These are phyloP conservation scores for Coremacera marginata DNA, from an alignment of 2,888 invertebrate genomes.

Conservation along the genomic window DNA sequence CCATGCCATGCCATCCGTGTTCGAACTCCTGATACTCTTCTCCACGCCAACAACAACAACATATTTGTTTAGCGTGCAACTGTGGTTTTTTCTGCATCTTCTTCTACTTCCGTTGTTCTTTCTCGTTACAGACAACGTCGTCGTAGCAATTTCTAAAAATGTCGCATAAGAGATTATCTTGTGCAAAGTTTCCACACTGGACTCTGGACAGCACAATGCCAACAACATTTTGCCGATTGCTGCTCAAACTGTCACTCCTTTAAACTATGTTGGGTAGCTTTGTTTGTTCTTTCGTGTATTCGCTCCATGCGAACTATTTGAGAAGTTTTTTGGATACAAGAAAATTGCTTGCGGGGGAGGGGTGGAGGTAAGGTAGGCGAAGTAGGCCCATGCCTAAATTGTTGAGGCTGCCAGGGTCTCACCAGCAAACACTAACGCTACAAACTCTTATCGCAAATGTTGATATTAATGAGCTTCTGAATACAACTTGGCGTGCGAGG, in stretches of 20 bases:
- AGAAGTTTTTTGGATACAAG: neutral
- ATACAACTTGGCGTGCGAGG: conserved; percentile 45
- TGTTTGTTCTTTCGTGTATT: too few relatives aligned
- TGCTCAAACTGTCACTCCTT: neutral
- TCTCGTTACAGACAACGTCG: conserved; percentile 57
- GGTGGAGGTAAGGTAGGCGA: too few relatives aligned
- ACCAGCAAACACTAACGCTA: conserved; percentile 41
- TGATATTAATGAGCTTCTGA: conserved; percentile 49
- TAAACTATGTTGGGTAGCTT: neutral
- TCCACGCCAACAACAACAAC: neutral
- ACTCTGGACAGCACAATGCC: conserved; percentile 20
- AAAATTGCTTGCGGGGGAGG: neutral
- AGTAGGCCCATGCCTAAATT: neutral
- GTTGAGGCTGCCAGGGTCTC: neutral
- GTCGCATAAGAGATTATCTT: conserved; percentile 66
- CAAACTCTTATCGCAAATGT: conserved; percentile 48
- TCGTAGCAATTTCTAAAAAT: conserved; percentile 64
- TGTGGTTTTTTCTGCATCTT: neutral
- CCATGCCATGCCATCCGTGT: too few relatives aligned
- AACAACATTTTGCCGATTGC: neutral
- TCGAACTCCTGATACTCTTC: neutral
- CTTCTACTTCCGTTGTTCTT: conserved; percentile 43
- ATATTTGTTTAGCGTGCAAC: conserved; percentile 12
- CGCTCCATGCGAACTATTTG: neutral
- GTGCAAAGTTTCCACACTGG: conserved; percentile 53